These are phyloP conservation scores for Kradibia gibbosae DNA, from an alignment of 1,140 invertebrate genomes.

Conservation along the genomic window DNA sequence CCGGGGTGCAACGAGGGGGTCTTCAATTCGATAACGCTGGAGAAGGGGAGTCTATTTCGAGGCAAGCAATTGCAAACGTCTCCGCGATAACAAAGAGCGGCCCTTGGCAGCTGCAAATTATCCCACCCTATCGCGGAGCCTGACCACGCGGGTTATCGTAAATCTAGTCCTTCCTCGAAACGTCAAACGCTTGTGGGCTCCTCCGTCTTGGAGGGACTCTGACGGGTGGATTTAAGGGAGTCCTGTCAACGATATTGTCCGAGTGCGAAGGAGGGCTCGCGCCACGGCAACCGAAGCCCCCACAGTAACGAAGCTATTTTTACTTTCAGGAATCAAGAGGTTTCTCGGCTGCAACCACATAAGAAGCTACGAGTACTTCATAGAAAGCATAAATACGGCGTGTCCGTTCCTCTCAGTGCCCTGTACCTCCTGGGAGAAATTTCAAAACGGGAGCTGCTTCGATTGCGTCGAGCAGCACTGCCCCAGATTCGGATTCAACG, in stretches of 20 bases:
- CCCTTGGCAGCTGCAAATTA: too few species aligned
- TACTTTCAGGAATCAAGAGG: slow-evolving; percentile 77
- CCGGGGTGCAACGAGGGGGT: slow-evolving; percentile 87
- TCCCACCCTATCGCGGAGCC: too few species aligned
- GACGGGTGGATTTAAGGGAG: too few species aligned
- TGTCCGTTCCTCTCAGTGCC: slow-evolving; percentile 85
- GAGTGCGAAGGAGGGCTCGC: neutral
- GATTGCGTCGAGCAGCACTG: slow-evolving; percentile 80
- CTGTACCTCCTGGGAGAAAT: slow-evolving; percentile 84
- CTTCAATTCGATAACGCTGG: slow-evolving; percentile 78
- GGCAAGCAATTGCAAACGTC: slow-evolving; percentile 61
- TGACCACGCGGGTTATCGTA: too few species aligned
- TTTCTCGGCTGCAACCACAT: slow-evolving; percentile 90
- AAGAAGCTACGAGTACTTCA: slow-evolving; percentile 87
- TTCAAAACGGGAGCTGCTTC: slow-evolving; percentile 83
- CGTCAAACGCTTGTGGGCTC: too few species aligned
- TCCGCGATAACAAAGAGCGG: too few species aligned
- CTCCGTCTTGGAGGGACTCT: too few species aligned
- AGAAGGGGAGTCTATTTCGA: slow-evolving; percentile 77
- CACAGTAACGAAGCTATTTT: neutral
- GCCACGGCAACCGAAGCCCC: neutral
- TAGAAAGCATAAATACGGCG: slow-evolving; percentile 84
- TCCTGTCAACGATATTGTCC: too few species aligned
- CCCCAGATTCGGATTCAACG: slow-evolving; percentile 80
- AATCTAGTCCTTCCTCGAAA: too few species aligned